phyloP scores from a whole-genome alignment of 2,888 invertebrate species.

The Drosophila anomelani region DNA sequence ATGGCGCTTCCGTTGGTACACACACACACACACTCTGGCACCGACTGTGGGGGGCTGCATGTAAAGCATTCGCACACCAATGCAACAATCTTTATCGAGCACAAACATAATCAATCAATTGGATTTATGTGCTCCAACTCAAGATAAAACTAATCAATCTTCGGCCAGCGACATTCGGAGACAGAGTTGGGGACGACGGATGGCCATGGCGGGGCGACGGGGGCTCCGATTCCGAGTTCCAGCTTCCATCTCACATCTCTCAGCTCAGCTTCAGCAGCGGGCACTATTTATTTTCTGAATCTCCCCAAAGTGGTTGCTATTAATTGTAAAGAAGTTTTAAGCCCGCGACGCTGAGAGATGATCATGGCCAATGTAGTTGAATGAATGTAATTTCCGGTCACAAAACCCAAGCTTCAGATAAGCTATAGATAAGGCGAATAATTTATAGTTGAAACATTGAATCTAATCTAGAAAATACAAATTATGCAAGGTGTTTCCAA shows the following conservation, averaged over 20 bases:
- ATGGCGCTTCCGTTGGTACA: slow-evolving; percentile 63
- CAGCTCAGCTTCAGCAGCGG: slow-evolving; percentile 28
- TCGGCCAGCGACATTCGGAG: slow-evolving; percentile 63
- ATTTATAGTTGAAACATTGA: not conserved
- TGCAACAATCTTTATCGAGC: slow-evolving; percentile 78
- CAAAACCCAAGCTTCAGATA: slow-evolving; percentile 7
- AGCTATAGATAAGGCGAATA: not conserved
- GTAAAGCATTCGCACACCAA: slow-evolving; percentile 60
- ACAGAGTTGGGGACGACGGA: slow-evolving; percentile 42
- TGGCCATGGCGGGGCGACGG: slow-evolving; percentile 11
- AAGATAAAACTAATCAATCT: slow-evolving; percentile 84
- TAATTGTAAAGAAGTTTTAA: slow-evolving; percentile 56
- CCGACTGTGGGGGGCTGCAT: slow-evolving; percentile 42
- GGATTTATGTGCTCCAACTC: slow-evolving; percentile 83
- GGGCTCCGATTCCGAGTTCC: slow-evolving; percentile 5
- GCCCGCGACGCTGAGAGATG: slow-evolving; percentile 21
- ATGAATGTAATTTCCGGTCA: slow-evolving; percentile 28
- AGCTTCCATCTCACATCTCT: slow-evolving; percentile 15
- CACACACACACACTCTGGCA: slow-evolving; percentile 9
- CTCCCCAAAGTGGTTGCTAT: slow-evolving; percentile 52
- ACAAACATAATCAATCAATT: slow-evolving; percentile 83
- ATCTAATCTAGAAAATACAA: not conserved
- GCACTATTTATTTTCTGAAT: slow-evolving; percentile 57
- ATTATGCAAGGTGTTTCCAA: not conserved
- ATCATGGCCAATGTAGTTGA: slow-evolving; percentile 8